phyloP scores from a whole-genome alignment of 2,113 vertebrate species.

The Hepsetus odoe region DNA sequence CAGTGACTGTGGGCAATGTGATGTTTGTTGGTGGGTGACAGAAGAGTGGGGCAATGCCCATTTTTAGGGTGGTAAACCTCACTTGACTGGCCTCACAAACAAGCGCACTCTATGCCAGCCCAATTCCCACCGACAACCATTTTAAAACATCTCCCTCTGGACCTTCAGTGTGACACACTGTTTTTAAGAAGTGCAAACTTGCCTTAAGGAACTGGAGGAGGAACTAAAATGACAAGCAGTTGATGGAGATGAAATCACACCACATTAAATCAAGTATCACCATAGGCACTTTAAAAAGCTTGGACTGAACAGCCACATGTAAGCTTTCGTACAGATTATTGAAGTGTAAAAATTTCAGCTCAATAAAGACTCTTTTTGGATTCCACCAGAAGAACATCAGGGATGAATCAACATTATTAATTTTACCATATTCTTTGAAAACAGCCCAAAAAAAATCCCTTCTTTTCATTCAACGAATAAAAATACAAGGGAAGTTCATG shows the following conservation, averaged over 20 bases:
- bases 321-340: neutral
- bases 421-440: too few relatives aligned
- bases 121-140: neutral
- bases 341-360: too few relatives aligned
- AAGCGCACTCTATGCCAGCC: conserved; percentile 2
- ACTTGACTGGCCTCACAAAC: conserved; percentile 20
- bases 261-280: neutral
- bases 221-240: neutral
- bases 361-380: too few relatives aligned
- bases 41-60: neutral
- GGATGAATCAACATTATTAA: too few relatives aligned
- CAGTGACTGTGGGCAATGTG: neutral
- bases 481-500: too few relatives aligned
- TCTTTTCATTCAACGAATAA: too few relatives aligned
- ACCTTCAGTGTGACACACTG: neutral
- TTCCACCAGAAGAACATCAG: too few relatives aligned
- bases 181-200: conserved; percentile 7
- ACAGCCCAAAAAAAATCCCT: too few relatives aligned
- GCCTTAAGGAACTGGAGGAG: too few relatives aligned
- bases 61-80: conserved; percentile 28
- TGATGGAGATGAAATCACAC: neutral
- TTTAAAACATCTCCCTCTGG: neutral
- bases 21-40: conserved; percentile 26
- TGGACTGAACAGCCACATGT: neutral
- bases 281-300: neutral